These are phyloP conservation scores for Empidonax alnorum DNA, from an alignment of 2,113 vertebrate species.

Conservation along the genomic window DNA sequence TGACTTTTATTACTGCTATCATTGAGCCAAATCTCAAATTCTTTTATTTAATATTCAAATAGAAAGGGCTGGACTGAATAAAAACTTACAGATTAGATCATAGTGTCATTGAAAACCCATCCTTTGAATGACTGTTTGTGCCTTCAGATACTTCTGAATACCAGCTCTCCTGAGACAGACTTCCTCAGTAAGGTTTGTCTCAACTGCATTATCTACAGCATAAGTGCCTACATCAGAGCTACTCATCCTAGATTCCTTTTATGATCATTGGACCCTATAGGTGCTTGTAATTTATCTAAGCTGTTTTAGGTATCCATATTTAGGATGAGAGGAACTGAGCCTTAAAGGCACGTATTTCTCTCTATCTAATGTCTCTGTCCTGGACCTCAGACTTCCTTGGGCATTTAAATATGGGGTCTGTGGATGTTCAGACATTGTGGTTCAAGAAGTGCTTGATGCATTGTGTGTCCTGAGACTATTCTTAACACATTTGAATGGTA, in stretches of 20 bases:
- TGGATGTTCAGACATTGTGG: neutral
- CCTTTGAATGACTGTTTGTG: conserved; percentile 11
- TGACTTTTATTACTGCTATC: conserved; percentile 26
- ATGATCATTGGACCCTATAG: neutral
- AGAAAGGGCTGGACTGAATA: conserved; percentile 11
- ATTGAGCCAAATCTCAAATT: conserved; percentile 15
- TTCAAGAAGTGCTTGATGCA: neutral
- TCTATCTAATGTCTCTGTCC: neutral
- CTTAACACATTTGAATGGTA: neutral
- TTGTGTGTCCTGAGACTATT: neutral
- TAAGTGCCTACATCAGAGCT: conserved; percentile 4
- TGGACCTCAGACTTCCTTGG: neutral
- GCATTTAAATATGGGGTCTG: neutral
- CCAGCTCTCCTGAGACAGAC: neutral
- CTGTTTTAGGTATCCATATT: neutral
- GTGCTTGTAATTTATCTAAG: neutral
- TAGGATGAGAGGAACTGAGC: neutral
- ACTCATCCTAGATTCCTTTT: conserved; percentile 11
- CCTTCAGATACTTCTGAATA: conserved; percentile 14
- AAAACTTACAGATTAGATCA: conserved; percentile 14
- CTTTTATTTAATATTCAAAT: conserved; percentile 40
- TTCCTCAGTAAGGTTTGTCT: conserved; percentile 19
- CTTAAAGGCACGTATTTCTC: neutral
- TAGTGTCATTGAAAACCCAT: conserved; percentile 16
- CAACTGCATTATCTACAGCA: neutral